A percentile compares a stretch with the other conserved stretches of the same genome.
These are phyloP conservation scores for Apodemia zela DNA, from an alignment of 2,888 invertebrate species.

Conservation along the genomic window DNA sequence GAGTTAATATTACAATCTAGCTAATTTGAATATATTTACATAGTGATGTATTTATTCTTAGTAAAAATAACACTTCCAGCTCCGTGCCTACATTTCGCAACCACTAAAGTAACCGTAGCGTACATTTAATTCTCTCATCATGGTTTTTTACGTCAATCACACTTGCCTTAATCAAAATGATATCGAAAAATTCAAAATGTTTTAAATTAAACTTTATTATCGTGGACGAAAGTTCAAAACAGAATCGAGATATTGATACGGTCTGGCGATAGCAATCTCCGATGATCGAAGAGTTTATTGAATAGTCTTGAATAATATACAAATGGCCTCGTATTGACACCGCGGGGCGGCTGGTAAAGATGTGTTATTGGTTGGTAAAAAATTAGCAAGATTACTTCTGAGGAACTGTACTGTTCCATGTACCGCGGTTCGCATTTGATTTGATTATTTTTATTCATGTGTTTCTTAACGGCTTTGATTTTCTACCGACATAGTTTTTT, in stretches of 20 bases:
- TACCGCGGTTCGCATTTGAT: background rate
- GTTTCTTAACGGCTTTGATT: conserved; percentile 8
- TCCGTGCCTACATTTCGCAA: conserved; percentile 11
- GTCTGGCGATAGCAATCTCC: conserved; percentile 57
- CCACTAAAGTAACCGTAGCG: conserved; percentile 15
- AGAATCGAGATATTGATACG: conserved; percentile 27
- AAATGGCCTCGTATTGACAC: conserved; percentile 64
- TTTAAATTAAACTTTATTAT: background rate
- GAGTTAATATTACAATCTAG: no score
- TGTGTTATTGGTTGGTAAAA: conserved; percentile 39
- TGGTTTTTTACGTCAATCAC: conserved; percentile 22
- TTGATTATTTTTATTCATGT: background rate
- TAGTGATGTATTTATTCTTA: no score
- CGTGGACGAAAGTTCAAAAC: background rate
- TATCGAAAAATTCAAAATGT: background rate
- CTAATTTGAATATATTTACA: no score
- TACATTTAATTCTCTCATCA: conserved; percentile 27
- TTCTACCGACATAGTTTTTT: background rate
- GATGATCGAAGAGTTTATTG: conserved; percentile 64
- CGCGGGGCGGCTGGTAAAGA: conserved; percentile 61
- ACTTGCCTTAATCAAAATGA: conserved; percentile 21
- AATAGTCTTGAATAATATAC: conserved; percentile 70
- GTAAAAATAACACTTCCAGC: background rate
- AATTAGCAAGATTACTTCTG: conserved; percentile 26
- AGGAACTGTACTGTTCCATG: conserved; percentile 24